Conservation (phyloP, 1,140 invertebrate species). For the Condylostylus longicornis region DNA sequence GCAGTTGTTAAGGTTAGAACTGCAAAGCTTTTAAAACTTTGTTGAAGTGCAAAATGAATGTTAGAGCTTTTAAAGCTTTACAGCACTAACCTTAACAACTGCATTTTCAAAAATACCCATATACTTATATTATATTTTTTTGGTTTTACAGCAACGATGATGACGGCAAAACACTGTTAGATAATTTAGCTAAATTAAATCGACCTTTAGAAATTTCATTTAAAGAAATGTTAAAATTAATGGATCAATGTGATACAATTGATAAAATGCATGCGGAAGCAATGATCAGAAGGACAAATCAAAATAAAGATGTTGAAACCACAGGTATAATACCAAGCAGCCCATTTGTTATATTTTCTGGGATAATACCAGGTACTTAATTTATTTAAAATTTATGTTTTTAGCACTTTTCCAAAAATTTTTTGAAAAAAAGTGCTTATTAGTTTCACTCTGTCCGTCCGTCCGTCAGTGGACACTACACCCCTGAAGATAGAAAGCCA, state of each 20-base stretch:
- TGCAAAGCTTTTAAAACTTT: no score
- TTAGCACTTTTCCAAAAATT: no score
- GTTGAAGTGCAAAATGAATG: no score
- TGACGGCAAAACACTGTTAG: slow-evolving; percentile 43
- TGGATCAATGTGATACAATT: slow-evolving; percentile 54
- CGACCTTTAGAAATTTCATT: slow-evolving; percentile 47
- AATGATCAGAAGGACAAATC: slow-evolving; percentile 1
- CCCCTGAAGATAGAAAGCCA: no score
- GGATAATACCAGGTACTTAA: slow-evolving; percentile 63
- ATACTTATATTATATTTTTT: neutral
- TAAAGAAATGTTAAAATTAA: slow-evolving; percentile 54
- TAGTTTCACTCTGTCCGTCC: no score
- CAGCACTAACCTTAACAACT: no score
- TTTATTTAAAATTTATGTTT: no score
- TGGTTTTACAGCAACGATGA: slow-evolving; percentile 46
- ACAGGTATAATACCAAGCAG: slow-evolving; percentile 39
- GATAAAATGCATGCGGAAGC: slow-evolving; percentile 18
- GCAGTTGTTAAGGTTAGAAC: no score
- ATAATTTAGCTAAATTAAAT: slow-evolving; percentile 39
- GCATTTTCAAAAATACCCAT: no score
- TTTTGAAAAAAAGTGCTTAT: no score
- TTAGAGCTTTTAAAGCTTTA: no score
- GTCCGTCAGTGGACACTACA: no score
- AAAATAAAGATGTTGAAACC: slow-evolving; percentile 9
- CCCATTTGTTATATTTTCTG: slow-evolving; percentile 50